Evolutionary conservation across 2,888 invertebrate genomes (phyloP).

Genomic region (Drosophila paucipuncta): DNA sequence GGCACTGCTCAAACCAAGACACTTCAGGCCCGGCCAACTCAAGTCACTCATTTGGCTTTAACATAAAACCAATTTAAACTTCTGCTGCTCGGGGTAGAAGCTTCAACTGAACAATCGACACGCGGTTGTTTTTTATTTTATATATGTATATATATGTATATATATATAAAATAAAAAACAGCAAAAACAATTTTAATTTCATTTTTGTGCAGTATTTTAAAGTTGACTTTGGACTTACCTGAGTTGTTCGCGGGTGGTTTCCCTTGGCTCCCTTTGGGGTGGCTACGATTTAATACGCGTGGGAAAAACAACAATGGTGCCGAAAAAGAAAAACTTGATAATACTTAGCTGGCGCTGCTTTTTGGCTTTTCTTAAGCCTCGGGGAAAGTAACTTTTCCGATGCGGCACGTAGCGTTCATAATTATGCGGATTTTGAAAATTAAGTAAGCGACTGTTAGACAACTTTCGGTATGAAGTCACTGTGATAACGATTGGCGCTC

Average conservation of each 20-base stretch:
- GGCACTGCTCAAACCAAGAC: constrained; percentile 21
- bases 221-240: constrained; percentile 63
- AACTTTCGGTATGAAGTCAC: constrained; percentile 42
- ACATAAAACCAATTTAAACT: constrained; percentile 82
- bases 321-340: constrained; percentile 64
- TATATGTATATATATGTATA: background rate
- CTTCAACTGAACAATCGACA: constrained; percentile 52
- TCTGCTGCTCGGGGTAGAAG: constrained; percentile 45
- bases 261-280: constrained; percentile 12
- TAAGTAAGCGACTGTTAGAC: constrained; percentile 56
- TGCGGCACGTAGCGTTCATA: constrained; percentile 69
- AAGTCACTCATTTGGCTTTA: constrained; percentile 79
- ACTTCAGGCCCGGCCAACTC: constrained; percentile 37
- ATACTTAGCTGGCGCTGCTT: constrained; percentile 70
- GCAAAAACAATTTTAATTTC: constrained; percentile 72
- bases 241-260: constrained; percentile 29
- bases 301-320: constrained; percentile 76
- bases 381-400: constrained; percentile 48
- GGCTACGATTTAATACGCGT: constrained; percentile 69
- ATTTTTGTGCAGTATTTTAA: constrained; percentile 72
- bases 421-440: constrained; percentile 68
- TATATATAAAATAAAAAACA: constrained; percentile 9
- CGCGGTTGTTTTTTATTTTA: background rate
- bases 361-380: constrained; percentile 73
- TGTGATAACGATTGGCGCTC: constrained; percentile 54